Evolutionary conservation across 2,797 vertebrate species (phyloP).

Genomic region (Rousettus madagascariensis): DNA sequence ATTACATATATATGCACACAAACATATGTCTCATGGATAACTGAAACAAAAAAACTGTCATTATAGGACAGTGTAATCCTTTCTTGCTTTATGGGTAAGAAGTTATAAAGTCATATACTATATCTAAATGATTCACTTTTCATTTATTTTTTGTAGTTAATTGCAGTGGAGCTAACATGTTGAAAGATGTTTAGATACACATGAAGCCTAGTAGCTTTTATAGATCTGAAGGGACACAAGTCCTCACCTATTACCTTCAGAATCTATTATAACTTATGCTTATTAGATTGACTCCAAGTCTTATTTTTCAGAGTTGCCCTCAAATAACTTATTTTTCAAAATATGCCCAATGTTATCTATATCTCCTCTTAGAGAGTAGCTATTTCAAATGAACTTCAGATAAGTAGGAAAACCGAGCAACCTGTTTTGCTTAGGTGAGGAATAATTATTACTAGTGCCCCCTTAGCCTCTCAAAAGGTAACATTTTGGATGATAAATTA

Average conservation of each 20-base stretch:
- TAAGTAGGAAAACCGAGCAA: neutral
- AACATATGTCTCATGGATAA: neutral
- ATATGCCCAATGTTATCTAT: neutral
- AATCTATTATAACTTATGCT: neutral
- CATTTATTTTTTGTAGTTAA: conserved; percentile 38
- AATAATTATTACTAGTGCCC: neutral
- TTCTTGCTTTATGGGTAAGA: conserved; percentile 18
- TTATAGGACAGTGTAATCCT: neutral
- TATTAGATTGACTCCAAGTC: conserved; percentile 24
- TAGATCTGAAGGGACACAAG: conserved; percentile 2
- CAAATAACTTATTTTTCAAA: conserved; percentile 37
- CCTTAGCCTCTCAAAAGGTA: neutral
- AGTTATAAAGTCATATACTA: conserved; percentile 27
- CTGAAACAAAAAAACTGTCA: neutral
- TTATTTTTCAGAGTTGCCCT: neutral
- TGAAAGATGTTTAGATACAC: conserved; percentile 8
- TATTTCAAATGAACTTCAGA: neutral
- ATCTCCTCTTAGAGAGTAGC: neutral
- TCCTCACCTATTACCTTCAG: neutral
- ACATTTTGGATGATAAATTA: neutral
- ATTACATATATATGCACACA: too few species aligned
- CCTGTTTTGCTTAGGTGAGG: neutral
- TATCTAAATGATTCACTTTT: conserved; percentile 27
- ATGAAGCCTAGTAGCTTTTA: neutral
- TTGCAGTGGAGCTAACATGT: neutral